Base-by-base conservation (phyloP, 2,797 vertebrate species). In the Eleutherodactylus coqui region DNA sequence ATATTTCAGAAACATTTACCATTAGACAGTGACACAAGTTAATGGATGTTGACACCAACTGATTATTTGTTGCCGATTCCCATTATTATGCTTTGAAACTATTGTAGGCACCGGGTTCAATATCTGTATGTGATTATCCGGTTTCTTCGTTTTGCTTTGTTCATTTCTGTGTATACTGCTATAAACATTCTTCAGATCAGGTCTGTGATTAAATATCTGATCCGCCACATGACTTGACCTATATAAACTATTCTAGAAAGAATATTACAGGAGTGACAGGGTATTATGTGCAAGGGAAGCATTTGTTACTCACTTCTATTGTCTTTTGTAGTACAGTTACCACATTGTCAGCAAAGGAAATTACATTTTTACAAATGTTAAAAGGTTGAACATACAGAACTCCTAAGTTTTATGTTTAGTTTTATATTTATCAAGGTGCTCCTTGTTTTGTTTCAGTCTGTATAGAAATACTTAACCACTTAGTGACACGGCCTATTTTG, bases 221-320 rank as follows among this genome's bases (percentile, higher is more conserved):
- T 79, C 62, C 34, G 43, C 75, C 38, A 77, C 10, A 76, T 51
- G 60, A 70, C 14, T 51, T 85, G 83, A 85, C 62, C 83, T 85
- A 34, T 78, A 49, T 53, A 85, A 70, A 64, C 83, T 43, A 53
- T 24, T 43, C 47, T 53, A 47, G 36, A 38, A 72, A 49, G 51
- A 47, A 47, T 67, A 78, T 85, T 85, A 29, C 38, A n/a, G 41
- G 62, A 51, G 62, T 70, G 83, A 70, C 75, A 85, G 70, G 43
- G 72, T 32, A 79, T 79, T 62, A 45, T 62, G 55, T 62, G 43
- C 55, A 29, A 45, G 24, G 77, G 19, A 45, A 79, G 38, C 9
- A 41, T 62, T 60, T 62, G 36, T 62, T 76, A 53, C 47, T 55
- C 58, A 19, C 36, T 79, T 45, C 49, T 45, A 41, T 62, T 79